These are phyloP conservation scores for Monochamus saltuarius DNA, from an alignment of 1,140 invertebrate species.

Conservation along the genomic window DNA sequence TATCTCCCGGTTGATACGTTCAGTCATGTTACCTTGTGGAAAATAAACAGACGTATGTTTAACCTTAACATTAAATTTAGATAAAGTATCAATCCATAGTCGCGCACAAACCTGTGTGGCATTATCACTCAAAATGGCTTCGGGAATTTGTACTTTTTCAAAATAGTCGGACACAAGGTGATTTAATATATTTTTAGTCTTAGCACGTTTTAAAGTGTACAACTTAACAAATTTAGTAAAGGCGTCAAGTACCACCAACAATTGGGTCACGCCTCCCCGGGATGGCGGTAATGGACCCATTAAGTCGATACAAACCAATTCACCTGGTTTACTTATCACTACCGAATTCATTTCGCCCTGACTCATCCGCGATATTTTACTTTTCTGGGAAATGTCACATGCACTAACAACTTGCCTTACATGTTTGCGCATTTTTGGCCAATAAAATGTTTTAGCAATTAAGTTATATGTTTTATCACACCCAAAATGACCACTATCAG, in stretches of 20 bases:
- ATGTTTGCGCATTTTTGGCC: too few relatives aligned
- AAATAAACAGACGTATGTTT: constrained; percentile 15
- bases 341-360: too few relatives aligned
- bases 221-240: not conserved
- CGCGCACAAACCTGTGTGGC: constrained; percentile 5
- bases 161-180: constrained; percentile 3
- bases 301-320: too few relatives aligned
- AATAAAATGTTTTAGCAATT: too few relatives aligned
- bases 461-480: too few relatives aligned
- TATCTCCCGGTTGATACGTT: constrained; percentile 12
- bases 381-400: too few relatives aligned
- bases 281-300: too few relatives aligned
- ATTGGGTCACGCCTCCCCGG: too few relatives aligned
- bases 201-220: constrained; percentile 1
- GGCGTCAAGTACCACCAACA: too few relatives aligned
- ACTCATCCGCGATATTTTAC: not conserved
- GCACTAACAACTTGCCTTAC: too few relatives aligned
- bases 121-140: constrained; percentile 5
- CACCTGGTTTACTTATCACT: too few relatives aligned
- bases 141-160: not conserved
- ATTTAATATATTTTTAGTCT: not conserved
- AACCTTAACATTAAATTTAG: not conserved
- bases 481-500: too few relatives aligned
- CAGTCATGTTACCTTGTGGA: constrained; percentile 3
- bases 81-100: not conserved